These are phyloP conservation scores for Stenopsyche tienmushanensis DNA, from an alignment of 1,140 invertebrate genomes.

Conservation along the genomic window DNA sequence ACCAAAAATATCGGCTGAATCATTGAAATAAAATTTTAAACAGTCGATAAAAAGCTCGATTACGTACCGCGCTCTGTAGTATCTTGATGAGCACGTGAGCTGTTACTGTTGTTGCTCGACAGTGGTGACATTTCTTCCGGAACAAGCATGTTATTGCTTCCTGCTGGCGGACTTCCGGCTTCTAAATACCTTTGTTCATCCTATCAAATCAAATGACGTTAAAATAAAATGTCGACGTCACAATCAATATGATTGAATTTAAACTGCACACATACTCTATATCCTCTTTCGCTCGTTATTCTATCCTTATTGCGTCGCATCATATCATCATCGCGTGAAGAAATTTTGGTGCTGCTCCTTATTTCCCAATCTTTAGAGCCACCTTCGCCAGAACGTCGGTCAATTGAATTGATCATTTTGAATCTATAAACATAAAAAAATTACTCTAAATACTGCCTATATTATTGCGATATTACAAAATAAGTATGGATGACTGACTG, in stretches of 20 bases:
- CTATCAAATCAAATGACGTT: slow-evolving; percentile 21
- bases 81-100: slow-evolving; percentile 46
- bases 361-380: slow-evolving; percentile 20
- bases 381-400: slow-evolving; percentile 14
- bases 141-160: background rate
- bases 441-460: background rate
- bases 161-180: slow-evolving; percentile 26
- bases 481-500: slow-evolving; percentile 18
- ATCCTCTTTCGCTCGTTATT: slow-evolving; percentile 29
- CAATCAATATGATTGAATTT: slow-evolving; percentile 5
- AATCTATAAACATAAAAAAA: slow-evolving; percentile 1
- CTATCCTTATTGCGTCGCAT: slow-evolving; percentile 32
- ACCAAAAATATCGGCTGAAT: slow-evolving; percentile 11
- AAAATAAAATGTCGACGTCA: background rate
- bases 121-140: slow-evolving; percentile 34
- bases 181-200: slow-evolving; percentile 33
- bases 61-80: slow-evolving; percentile 51
- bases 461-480: background rate
- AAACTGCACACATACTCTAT: slow-evolving; percentile 24
- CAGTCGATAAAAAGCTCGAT: too few species aligned
- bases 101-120: slow-evolving; percentile 35
- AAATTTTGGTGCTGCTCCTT: slow-evolving; percentile 11
- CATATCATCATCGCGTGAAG: slow-evolving; percentile 2
- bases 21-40: slow-evolving; percentile 6
- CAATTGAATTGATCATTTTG: background rate